Evolutionary conservation across 1,140 invertebrate genomes (phyloP), one percentile per base, ranked within the genome.

Genomic region (Brachionus rotundiformis): DNA sequence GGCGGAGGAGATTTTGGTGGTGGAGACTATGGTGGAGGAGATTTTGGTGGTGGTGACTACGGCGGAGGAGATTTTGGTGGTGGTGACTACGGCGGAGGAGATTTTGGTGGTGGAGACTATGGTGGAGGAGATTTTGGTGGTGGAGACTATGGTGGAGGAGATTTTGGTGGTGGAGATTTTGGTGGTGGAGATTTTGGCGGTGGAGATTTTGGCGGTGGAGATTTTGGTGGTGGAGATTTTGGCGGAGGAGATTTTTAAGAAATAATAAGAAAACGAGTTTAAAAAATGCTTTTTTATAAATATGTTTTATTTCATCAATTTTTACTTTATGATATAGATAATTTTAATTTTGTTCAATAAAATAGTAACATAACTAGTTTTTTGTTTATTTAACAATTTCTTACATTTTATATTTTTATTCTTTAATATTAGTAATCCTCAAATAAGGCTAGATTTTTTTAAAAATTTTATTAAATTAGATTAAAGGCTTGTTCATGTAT

Each of bases 81-180:
- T 10, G 79, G 79, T 4, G 79, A 81, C 39, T 81, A 16, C 41
- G 79, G 79, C 0, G 77, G 77, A 47, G 77, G 77, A 0, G 77
- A 81, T 27, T 81, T 41, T 47, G 77, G 77, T 16, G 77, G 77
- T 3, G 54, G 54, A 10, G 76, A 80, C 11, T 80, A 33, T 61
- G 76, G 76, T 27, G 76, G 76, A 0, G 75, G 75, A 8, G 75
- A 77, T 11, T 77, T 0, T n/a, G 47, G 76, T 8, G 47, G 76
- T 13, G 44, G 76, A 0, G 49, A 63, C 25, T 63, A 3, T 81
- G 77, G 54, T 5, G 54, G 54, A 6, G 77, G 54, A 39, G 49
- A 81, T 23, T 81, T 63, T 23, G 77, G 77, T 23, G 77, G 77
- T 16, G 77, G 77, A 19, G 77, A 81, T 63, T 81, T 61, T 39